phyloP scores from a whole-genome alignment of 2,113 vertebrate species.

The Taxidea taxus region DNA sequence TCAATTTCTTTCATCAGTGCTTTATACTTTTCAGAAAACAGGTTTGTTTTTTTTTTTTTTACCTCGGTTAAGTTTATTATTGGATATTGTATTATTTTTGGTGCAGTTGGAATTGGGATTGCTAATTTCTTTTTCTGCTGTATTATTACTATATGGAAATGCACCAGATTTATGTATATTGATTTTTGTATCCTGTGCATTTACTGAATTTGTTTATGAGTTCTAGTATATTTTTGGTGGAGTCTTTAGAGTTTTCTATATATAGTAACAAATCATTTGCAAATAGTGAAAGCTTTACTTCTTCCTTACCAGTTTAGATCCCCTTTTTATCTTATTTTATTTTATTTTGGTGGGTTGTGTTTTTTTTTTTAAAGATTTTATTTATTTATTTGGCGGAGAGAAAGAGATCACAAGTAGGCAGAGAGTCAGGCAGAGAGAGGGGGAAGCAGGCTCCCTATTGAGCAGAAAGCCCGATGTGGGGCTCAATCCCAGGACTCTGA shows the following conservation, averaged over 20 bases:
- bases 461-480: too few relatives aligned
- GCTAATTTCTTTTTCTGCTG: background rate
- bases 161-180: background rate
- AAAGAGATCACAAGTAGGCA: too few relatives aligned
- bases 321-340: background rate
- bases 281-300: background rate
- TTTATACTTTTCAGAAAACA: background rate
- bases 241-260: background rate
- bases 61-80: background rate
- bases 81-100: background rate
- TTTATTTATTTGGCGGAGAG: too few relatives aligned
- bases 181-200: background rate
- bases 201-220: background rate
- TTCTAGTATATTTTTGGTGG: background rate
- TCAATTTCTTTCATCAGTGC: background rate
- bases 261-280: background rate
- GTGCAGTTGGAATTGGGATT: background rate
- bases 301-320: background rate
- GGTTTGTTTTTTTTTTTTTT: background rate
- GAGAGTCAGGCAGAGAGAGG: too few relatives aligned
- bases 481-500: too few relatives aligned
- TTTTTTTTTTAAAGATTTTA: too few relatives aligned
- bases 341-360: too few relatives aligned
- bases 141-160: background rate
- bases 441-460: too few relatives aligned